phyloP scores from a whole-genome alignment of 2,113 vertebrate genomes.

The Cinclus cinclus region DNA sequence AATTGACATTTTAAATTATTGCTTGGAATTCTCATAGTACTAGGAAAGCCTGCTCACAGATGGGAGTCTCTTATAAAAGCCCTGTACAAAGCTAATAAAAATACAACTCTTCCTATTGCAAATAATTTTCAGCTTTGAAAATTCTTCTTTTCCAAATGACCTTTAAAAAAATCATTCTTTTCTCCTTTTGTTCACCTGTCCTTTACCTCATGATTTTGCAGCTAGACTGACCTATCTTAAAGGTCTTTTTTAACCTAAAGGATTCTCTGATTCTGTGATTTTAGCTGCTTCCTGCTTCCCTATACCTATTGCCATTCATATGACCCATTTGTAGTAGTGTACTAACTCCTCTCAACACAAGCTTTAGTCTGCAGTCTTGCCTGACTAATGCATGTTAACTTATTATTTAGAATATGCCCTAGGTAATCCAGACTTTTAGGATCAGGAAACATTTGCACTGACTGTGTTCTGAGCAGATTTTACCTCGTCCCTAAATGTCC shows the following conservation, averaged over 20 bases:
- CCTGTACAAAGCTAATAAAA: neutral
- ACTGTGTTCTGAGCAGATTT: neutral
- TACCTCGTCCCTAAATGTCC: rapidly evolving
- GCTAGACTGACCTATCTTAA: neutral
- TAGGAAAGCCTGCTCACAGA: neutral
- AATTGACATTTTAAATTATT: neutral
- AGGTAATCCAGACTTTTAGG: neutral
- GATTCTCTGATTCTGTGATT: neutral
- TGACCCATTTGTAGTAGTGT: neutral
- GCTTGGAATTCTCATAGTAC: neutral
- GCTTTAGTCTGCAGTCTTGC: neutral
- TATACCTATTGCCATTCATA: neutral
- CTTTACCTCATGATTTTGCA: neutral
- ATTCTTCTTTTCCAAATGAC: neutral
- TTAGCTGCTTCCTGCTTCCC: neutral
- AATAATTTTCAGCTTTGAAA: neutral
- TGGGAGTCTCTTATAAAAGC: neutral
- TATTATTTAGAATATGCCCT: neutral
- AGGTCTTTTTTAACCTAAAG: neutral
- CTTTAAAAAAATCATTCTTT: neutral
- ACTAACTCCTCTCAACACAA: neutral
- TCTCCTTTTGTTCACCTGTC: neutral
- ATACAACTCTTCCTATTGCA: neutral
- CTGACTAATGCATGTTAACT: neutral
- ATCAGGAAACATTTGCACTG: neutral